phyloP scores from a whole-genome alignment of 2,113 vertebrate genomes.

The Etia nguti region DNA sequence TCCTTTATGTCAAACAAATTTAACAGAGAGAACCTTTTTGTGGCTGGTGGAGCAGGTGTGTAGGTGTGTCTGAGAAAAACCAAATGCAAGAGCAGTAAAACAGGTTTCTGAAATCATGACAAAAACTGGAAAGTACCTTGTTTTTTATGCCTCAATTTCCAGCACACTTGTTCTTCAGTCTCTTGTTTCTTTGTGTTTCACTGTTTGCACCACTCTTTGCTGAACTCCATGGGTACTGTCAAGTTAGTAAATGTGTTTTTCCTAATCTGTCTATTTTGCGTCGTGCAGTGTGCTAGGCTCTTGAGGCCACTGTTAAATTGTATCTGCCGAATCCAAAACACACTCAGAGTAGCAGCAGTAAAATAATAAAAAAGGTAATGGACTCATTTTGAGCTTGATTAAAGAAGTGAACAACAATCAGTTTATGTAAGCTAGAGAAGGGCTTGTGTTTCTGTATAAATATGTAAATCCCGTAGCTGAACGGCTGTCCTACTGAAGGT shows the following conservation, averaged over 20 bases:
- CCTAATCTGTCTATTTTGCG: background rate
- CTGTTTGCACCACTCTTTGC: background rate
- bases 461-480: background rate
- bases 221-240: background rate
- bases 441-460: background rate
- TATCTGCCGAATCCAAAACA: background rate
- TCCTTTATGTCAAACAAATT: background rate
- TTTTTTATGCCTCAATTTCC: background rate
- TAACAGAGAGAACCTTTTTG: background rate
- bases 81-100: background rate
- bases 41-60: background rate
- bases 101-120: background rate
- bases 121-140: background rate
- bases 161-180: background rate
- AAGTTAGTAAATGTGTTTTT: background rate
- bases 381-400: background rate
- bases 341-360: background rate
- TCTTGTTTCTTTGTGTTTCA: background rate
- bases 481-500: background rate
- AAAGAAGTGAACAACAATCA: background rate
- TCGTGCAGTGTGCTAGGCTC: background rate
- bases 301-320: background rate
- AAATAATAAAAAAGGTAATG: background rate
- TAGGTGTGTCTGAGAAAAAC: background rate
- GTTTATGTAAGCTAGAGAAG: background rate